Percentiles rank a stretch among this genome's conserved stretches.
Evolutionary conservation across 2,113 vertebrate genomes (phyloP).

Genomic region (Phaetusa simplex): DNA sequence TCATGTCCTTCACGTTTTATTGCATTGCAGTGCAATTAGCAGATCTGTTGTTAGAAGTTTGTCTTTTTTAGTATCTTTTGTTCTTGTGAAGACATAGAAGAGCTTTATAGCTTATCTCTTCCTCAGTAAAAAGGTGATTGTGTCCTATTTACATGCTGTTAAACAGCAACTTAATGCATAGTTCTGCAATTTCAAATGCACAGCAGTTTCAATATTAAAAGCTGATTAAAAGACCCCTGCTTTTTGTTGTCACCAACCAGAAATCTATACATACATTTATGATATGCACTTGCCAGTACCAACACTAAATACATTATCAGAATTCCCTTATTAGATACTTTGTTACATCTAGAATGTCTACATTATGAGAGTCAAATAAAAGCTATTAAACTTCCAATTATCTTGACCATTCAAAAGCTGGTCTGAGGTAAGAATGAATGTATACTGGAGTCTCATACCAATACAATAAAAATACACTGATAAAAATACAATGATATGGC

Average conservation of each 20-base stretch:
- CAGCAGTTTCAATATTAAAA: background rate
- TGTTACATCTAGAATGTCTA: background rate
- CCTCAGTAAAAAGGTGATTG: background rate
- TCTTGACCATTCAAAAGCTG: background rate
- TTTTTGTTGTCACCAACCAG: background rate
- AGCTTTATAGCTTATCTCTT: background rate
- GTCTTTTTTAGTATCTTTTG: background rate
- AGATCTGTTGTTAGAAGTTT: background rate
- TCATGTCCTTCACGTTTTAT: background rate
- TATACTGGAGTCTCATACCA: accelerated
- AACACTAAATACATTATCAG: background rate
- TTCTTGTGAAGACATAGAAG: background rate
- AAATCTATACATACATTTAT: background rate
- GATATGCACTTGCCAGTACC: background rate
- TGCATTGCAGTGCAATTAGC: background rate
- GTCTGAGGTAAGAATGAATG: background rate
- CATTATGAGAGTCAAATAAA: background rate
- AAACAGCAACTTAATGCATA: background rate
- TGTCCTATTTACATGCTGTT: background rate
- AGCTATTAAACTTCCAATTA: background rate
- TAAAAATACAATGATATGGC: background rate
- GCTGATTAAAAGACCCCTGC: background rate
- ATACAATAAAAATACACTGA: background rate
- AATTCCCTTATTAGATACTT: background rate
- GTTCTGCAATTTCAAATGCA: background rate